Evolutionary conservation across 2,888 invertebrate species (phyloP).

Genomic region (Melangyna quadrimaculata): DNA sequence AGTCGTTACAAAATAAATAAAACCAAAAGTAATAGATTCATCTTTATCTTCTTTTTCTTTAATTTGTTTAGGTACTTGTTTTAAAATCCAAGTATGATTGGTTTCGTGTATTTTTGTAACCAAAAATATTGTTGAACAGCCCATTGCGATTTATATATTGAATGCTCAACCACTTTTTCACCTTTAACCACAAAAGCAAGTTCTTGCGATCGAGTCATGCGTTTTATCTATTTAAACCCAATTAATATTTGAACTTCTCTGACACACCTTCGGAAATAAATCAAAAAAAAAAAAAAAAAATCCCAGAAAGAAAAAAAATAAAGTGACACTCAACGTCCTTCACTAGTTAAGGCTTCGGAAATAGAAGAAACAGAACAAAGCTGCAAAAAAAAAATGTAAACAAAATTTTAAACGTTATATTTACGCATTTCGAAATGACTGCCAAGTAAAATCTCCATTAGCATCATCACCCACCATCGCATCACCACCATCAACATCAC

Average conservation of each 20-base stretch:
- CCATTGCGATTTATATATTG: no score
- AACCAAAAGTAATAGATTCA: no score
- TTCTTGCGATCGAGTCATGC: neutral
- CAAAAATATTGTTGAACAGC: no score
- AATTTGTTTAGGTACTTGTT: no score
- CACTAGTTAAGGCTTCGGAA: neutral
- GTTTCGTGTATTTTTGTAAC: no score
- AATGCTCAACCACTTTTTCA: no score
- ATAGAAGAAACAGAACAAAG: neutral
- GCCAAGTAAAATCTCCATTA: conserved; percentile 1
- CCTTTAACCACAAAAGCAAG: no score
- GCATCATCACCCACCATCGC: neutral
- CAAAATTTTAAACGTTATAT: neutral
- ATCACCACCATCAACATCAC: neutral
- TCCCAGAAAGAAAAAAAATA: neutral
- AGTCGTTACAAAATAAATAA: no score
- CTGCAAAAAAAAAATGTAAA: conserved; percentile 9
- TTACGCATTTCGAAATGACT: conserved; percentile 11
- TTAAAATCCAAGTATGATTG: no score
- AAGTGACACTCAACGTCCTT: neutral
- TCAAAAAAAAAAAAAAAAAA: neutral
- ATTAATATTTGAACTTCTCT: neutral
- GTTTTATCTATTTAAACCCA: neutral
- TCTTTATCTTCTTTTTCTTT: no score
- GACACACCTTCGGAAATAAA: neutral